A percentile compares a stretch with the other conserved stretches of the same genome.
Evolutionary conservation across 2,113 vertebrate species (phyloP).

Genomic region (Arvicanthis niloticus): DNA sequence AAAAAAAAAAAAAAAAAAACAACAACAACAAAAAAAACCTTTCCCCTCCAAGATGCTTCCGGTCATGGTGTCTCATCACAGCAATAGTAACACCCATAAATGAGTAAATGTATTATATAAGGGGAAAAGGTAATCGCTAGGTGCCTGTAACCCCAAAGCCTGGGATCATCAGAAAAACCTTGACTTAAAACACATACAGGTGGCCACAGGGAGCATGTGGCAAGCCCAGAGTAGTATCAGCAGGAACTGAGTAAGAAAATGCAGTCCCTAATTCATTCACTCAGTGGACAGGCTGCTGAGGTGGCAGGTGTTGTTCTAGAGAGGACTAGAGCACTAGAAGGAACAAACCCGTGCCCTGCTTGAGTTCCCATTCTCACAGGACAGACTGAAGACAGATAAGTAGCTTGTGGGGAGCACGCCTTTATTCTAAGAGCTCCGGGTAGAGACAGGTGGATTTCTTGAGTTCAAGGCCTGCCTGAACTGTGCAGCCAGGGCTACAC

Average conservation of each 20-base stretch:
- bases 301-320: background rate
- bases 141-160: background rate
- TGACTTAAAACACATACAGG: background rate
- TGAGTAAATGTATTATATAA: background rate
- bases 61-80: background rate
- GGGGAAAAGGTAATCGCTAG: background rate
- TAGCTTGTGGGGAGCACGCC: background rate
- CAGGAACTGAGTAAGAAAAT: background rate
- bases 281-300: background rate
- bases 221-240: background rate
- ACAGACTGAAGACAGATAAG: background rate
- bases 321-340: background rate
- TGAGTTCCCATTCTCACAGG: conserved; percentile 28
- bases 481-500: background rate
- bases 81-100: background rate
- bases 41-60: background rate
- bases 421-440: background rate
- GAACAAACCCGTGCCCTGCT: background rate
- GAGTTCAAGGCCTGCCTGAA: background rate
- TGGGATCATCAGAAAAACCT: background rate
- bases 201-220: background rate
- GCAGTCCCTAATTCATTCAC: background rate
- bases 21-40: no score
- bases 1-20: no score
- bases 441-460: background rate